Conservation (phyloP, 2,113 vertebrate genomes). For the Dasyprocta punctata region DNA sequence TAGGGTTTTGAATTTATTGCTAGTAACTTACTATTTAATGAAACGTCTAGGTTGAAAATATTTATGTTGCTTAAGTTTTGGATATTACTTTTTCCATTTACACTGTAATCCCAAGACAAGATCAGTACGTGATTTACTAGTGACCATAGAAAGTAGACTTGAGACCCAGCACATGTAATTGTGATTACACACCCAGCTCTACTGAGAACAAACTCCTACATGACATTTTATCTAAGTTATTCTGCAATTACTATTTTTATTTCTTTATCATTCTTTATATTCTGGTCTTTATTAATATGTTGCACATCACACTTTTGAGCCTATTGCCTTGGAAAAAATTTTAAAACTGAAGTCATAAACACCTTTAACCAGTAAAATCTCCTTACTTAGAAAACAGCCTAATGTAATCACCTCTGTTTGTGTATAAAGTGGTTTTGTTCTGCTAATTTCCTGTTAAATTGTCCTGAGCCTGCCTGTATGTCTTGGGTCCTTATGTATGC, state of each 20-base stretch:
- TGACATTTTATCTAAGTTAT: neutral
- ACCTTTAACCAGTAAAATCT: neutral
- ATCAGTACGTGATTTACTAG: neutral
- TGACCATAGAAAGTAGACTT: neutral
- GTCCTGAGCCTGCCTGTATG: neutral
- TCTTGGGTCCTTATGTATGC: neutral
- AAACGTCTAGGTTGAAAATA: conserved; percentile 4
- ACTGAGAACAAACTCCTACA: neutral
- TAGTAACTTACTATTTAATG: neutral
- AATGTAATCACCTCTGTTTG: neutral
- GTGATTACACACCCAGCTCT: neutral
- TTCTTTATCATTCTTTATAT: neutral
- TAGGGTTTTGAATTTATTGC: neutral
- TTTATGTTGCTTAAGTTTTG: neutral
- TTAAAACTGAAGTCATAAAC: neutral
- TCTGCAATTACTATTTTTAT: neutral
- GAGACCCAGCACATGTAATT: neutral
- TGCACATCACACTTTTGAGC: neutral
- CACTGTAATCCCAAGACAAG: neutral
- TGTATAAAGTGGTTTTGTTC: neutral
- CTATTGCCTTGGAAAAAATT: neutral
- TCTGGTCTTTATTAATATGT: neutral
- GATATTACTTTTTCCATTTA: neutral
- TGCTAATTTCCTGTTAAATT: neutral
- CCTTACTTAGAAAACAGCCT: neutral